Evolutionary conservation across 1,140 invertebrate genomes (phyloP).

Genomic region (Sweltsa coloradensis): DNA sequence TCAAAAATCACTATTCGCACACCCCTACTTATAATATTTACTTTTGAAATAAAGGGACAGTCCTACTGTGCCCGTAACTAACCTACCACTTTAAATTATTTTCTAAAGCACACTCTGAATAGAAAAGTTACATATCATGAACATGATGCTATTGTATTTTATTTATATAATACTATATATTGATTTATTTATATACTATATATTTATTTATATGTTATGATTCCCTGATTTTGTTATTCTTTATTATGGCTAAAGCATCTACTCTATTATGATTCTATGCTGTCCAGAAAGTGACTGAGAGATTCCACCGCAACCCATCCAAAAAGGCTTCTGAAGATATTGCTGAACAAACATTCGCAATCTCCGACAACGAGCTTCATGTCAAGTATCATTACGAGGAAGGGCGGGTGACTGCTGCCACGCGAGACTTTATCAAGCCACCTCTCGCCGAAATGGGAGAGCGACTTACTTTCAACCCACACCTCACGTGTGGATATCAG

Average conservation of each 20-base stretch:
- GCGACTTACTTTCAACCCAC: conserved; percentile 41
- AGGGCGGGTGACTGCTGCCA: conserved; percentile 50
- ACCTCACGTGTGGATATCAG: conserved; percentile 47
- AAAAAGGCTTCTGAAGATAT: conserved; percentile 44
- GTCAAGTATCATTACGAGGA: conserved; percentile 54
- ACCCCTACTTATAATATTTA: no score
- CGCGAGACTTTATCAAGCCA: conserved; percentile 49
- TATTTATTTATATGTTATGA: background rate
- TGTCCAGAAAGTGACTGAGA: conserved; percentile 43
- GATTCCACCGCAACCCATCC: conserved; percentile 40
- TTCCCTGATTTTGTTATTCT: background rate
- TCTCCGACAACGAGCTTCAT: conserved; percentile 45
- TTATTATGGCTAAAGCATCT: background rate
- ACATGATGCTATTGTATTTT: no score
- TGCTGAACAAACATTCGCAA: conserved; percentile 46
- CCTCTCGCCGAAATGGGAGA: conserved; percentile 48
- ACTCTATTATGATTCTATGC: background rate
- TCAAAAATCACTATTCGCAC: no score
- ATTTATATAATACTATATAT: conserved; percentile 5
- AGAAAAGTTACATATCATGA: no score
- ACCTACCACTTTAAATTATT: no score
- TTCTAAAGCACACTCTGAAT: no score
- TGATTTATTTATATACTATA: background rate
- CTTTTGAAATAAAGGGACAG: no score
- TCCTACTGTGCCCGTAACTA: no score